These are phyloP conservation scores for Perca fluviatilis DNA, from an alignment of 2,113 vertebrate species.

Conservation along the genomic window DNA sequence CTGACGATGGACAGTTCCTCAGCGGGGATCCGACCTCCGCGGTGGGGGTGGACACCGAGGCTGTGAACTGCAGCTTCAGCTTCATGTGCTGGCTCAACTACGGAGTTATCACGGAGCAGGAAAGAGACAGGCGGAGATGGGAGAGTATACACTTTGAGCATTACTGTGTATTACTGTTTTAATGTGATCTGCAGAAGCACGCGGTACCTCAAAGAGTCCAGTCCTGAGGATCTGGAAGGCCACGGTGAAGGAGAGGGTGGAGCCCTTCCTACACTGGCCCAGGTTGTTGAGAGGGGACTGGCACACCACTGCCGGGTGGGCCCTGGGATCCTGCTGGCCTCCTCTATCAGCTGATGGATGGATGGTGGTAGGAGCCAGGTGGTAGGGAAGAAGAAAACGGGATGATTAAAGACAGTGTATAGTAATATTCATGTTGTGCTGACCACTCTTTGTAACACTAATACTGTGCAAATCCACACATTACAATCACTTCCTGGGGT, in stretches of 20 bases:
- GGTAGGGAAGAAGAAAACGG: background rate
- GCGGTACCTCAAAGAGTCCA: constrained; percentile 89
- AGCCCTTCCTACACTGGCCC: constrained; percentile 90
- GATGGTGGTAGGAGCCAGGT: background rate
- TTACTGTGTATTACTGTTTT: background rate
- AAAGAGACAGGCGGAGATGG: background rate
- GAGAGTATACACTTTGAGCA: background rate
- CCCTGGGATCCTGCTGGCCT: constrained; percentile 22
- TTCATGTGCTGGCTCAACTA: constrained; percentile 94
- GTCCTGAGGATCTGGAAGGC: constrained; percentile 90
- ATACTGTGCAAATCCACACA: no score
- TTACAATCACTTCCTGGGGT: no score
- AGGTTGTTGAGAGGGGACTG: constrained; percentile 81
- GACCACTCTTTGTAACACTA: no score
- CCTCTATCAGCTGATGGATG: constrained; percentile 8
- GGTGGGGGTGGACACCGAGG: constrained; percentile 83
- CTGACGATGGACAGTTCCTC: constrained; percentile 81
- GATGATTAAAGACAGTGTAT: no score
- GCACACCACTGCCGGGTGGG: constrained; percentile 68
- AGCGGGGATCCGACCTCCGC: constrained; percentile 84
- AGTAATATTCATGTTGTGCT: no score
- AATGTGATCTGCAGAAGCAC: background rate
- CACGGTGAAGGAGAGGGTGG: constrained; percentile 87
- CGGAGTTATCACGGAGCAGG: rapidly evolving
- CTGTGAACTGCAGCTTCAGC: constrained; percentile 92